Evolutionary conservation across 2,797 vertebrate genomes (phyloP).

Genomic region (Takifugu ocellatus): DNA sequence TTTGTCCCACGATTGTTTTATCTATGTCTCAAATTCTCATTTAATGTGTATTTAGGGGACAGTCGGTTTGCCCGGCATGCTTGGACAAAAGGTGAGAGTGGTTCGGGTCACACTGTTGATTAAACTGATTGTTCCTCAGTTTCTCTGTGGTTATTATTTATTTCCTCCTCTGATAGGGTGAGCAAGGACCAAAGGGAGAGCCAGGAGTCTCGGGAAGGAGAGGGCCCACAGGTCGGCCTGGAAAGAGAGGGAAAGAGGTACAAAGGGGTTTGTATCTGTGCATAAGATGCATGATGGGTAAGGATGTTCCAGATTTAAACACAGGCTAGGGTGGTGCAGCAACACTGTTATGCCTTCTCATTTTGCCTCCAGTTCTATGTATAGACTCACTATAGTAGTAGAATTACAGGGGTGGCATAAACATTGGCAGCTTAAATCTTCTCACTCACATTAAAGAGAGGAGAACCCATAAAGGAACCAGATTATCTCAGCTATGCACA

Average conservation of each 20-base stretch:
- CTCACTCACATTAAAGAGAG: too few relatives aligned
- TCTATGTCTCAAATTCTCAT: slow-evolving; percentile 5
- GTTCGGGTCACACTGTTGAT: not conserved
- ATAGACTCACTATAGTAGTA: slow-evolving; percentile 4
- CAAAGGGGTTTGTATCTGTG: not conserved
- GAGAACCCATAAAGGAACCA: not conserved
- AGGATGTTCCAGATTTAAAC: slow-evolving; percentile 1
- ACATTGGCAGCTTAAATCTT: slow-evolving; percentile 10
- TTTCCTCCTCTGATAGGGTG: slow-evolving; percentile 73
- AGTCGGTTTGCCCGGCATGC: slow-evolving; percentile 87
- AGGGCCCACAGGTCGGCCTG: slow-evolving; percentile 89
- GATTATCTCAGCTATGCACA: slow-evolving; percentile 19
- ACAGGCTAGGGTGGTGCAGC: not conserved
- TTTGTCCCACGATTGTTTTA: too few relatives aligned
- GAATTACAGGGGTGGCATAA: not conserved
- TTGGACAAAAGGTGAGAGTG: slow-evolving; percentile 85
- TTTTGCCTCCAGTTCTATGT: slow-evolving; percentile 13
- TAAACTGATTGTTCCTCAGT: not conserved
- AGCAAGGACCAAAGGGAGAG: slow-evolving; percentile 89
- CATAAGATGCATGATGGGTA: not conserved
- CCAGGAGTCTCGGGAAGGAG: slow-evolving; percentile 82
- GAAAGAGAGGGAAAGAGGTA: slow-evolving; percentile 93
- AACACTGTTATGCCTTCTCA: slow-evolving; percentile 1
- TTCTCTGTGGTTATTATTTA: not conserved
- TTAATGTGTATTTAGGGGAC: slow-evolving; percentile 59